Base-by-base conservation (phyloP, 2,113 vertebrate genomes). In the Apaloderma vittatum region DNA sequence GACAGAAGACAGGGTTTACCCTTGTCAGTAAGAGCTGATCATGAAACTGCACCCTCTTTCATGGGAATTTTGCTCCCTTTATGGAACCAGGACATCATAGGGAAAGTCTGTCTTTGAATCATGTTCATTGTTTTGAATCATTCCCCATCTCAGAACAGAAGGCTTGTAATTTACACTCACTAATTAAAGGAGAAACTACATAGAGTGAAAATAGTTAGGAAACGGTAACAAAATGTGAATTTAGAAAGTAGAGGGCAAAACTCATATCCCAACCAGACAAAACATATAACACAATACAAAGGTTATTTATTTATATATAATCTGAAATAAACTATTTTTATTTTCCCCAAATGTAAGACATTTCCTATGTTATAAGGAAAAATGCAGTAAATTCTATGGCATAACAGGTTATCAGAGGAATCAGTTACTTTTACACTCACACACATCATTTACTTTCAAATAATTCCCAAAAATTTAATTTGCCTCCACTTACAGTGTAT, bases 401-500 rank as follows among this genome's bases (percentile, higher is more conserved):
- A 20, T 46, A 54, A 11, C 9, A 66, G 54, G 18, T 58, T 49
- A n/a, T 34, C 36, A 62, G 63, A 68, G 13, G 32, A 79, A 68
- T 78, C 23, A 57, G 51, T 70, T 88, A 76, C 37, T 79, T 86
- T 80, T 80, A 70, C 20, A 86, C 11, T 2, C 59, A 72, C 72
- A 80, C 79, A 67, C 24, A 77, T 55, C 4, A 63, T 92, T 86
- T 88, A 34, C 29, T 88, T 86, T 54, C 79, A 80, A 73, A n/a
- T 83, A 72, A 66, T 77, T 94, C 20, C 20, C 10, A 2, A 46
- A 74, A 86, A 95, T 80, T 77, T 51, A 91, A 94, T 96, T 95
- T 95, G 4, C 34, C 34, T 77, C 32, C 19, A 36, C 36, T 95
- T 88, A 70, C 16, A 46, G 49, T 37, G 20, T 8, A 76, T 62